Percentiles rank a stretch among this genome's conserved stretches.
These are phyloP conservation scores for Sphaerodactylus townsendi DNA, from an alignment of 2,113 vertebrate species.

Conservation along the genomic window DNA sequence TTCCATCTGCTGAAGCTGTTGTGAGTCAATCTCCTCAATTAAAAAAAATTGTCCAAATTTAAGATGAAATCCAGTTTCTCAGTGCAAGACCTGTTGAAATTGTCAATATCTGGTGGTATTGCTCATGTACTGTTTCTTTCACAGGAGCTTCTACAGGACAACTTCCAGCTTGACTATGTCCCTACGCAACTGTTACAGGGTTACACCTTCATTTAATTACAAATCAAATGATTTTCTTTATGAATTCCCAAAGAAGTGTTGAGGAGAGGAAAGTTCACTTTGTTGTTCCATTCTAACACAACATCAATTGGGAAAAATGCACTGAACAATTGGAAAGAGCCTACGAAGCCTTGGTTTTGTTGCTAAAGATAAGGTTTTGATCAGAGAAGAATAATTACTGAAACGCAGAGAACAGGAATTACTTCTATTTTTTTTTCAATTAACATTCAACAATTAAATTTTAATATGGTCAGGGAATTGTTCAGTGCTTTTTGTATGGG, in stretches of 20 bases:
- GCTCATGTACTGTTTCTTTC: not conserved
- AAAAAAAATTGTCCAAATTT: not conserved
- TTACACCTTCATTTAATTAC: not conserved
- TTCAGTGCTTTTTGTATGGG: conserved; percentile 80
- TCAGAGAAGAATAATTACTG: conserved; percentile 78
- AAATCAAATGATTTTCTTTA: not conserved
- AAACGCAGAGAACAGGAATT: conserved; percentile 67
- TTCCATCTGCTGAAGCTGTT: not conserved
- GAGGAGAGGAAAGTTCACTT: not conserved
- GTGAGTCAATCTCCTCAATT: not conserved
- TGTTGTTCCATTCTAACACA: not conserved
- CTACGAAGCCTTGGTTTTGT: conserved; percentile 45
- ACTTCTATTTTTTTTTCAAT: conserved; percentile 80
- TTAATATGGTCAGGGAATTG: conserved; percentile 85
- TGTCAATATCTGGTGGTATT: not conserved
- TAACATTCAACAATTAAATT: conserved; percentile 85
- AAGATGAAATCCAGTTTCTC: no score
- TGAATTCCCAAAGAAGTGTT: not conserved
- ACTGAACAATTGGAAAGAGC: not conserved
- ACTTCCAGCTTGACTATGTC: not conserved
- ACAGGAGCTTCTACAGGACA: not conserved
- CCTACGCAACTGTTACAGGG: not conserved
- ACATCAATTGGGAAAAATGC: not conserved
- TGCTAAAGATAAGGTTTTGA: conserved; percentile 58
- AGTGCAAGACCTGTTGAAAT: not conserved